Base-by-base conservation (phyloP, 1,140 invertebrate species). In the Bradynema listronoti region DNA sequence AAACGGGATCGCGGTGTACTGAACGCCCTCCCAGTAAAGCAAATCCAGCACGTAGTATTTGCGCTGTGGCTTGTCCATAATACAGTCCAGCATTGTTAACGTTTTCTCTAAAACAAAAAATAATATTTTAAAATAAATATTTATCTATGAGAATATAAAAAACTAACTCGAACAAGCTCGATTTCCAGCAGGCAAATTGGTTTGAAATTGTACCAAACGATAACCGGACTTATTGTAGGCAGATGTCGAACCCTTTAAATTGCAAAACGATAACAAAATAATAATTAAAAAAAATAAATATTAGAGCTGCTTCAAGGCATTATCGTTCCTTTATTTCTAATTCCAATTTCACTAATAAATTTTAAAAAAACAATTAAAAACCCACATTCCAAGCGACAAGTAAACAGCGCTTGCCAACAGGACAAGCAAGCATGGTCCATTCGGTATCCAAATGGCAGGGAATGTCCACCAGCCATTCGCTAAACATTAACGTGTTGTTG, bases 401-500 rank as follows among this genome's bases (percentile, higher is more conserved):
- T 39, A 63, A 55, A 22, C 25, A 19, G 7, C 61, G 39, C 14
- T 36, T 39, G 19, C 61, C 61, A 22, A 19, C 16, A 7, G 61
- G 61, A 39, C 56, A 43, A 22, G 59, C 47, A 4, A 63, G 19
- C 61, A 63, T 29, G 5, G 47, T 42, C 61, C 61, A 63, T 19
- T 63, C 41, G 7, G 22, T 63, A 16, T 47, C 52, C 5, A 63
- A 27, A 27, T 42, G 32, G 30, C 36, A 24, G n/a, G 61, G 61
- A 58, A 63, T 63, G 36, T 63, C 61, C 3, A 63, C 59, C 16
- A 63, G 27, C 61, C 61, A 63, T 6, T 63, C 61, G 42, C 61
- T 63, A 45, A 56, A 63, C 58, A 56, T 59, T 14, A 59, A 34
- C 22, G 19, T 32, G 16, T 57, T 57, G 16, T 52, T 54, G 34